Evolutionary conservation across 2,797 vertebrate genomes (phyloP).

Genomic region (Pelodytes ibericus): DNA sequence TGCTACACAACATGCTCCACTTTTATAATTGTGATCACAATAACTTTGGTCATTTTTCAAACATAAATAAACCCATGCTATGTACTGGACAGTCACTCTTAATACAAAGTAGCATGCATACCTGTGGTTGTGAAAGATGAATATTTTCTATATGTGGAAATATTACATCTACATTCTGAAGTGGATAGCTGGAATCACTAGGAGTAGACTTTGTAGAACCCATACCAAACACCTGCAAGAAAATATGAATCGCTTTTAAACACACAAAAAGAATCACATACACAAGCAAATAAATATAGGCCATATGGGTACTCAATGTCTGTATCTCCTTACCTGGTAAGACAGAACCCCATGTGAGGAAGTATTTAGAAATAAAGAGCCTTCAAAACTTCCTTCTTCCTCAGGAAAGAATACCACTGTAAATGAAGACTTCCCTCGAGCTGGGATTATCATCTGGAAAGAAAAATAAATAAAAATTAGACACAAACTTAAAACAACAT

Average conservation of each 20-base stretch:
- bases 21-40: no score
- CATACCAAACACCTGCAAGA: slow-evolving; percentile 85
- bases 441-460: slow-evolving; percentile 84
- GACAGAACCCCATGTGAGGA: slow-evolving; percentile 90
- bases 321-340: slow-evolving; percentile 81
- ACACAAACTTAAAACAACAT: no score
- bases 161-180: slow-evolving; percentile 76
- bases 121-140: slow-evolving; percentile 90
- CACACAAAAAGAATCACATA: no score
- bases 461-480: neutral
- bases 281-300: neutral
- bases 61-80: no score
- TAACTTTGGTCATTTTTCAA: no score
- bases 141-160: slow-evolving; percentile 92
- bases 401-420: slow-evolving; percentile 95
- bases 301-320: no score
- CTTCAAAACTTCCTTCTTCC: slow-evolving; percentile 92
- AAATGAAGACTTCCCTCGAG: slow-evolving; percentile 90
- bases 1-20: no score
- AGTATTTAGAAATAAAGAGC: slow-evolving; percentile 99
- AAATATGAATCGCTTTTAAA: slow-evolving; percentile 14
- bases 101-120: slow-evolving; percentile 59
- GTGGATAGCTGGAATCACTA: slow-evolving; percentile 75
- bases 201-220: slow-evolving; percentile 79
- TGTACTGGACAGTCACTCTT: neutral